Percentiles rank a stretch among this genome's conserved stretches.
phyloP scores from a whole-genome alignment of 2,888 invertebrate genomes.

The Dascillus cervinus region DNA sequence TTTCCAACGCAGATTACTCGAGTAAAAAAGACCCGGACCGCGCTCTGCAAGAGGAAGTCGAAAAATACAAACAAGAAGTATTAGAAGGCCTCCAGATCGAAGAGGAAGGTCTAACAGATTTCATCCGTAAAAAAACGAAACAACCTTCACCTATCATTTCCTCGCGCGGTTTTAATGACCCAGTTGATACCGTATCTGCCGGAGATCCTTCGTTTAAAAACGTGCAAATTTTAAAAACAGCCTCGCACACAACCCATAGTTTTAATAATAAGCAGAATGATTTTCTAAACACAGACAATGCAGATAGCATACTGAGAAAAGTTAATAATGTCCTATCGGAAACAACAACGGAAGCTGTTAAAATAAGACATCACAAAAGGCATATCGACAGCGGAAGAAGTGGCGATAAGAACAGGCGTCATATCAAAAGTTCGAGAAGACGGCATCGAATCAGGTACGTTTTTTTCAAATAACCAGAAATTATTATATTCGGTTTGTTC shows the following conservation, averaged over 20 bases:
- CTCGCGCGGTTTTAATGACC: slow-evolving; percentile 33
- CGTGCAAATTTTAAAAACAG: slow-evolving; percentile 21
- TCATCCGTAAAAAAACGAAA: slow-evolving; percentile 63
- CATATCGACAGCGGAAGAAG: slow-evolving; percentile 2
- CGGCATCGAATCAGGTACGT: no score
- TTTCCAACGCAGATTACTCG: slow-evolving; percentile 44
- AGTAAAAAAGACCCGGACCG: slow-evolving; percentile 26
- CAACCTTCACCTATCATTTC: slow-evolving; percentile 44
- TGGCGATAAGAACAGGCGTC: not conserved
- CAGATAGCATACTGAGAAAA: not conserved
- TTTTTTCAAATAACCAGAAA: no score
- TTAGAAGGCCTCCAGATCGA: slow-evolving; percentile 78
- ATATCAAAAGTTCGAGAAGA: no score
- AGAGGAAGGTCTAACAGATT: slow-evolving; percentile 73
- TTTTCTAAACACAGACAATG: no score
- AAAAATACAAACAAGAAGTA: slow-evolving; percentile 74
- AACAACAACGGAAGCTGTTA: slow-evolving; percentile 2
- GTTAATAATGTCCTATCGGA: not conserved
- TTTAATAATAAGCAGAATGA: not conserved
- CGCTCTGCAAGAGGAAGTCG: slow-evolving; percentile 64
- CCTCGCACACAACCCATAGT: slow-evolving; percentile 1
- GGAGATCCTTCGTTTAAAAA: slow-evolving; percentile 19
- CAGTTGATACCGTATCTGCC: slow-evolving; percentile 24
- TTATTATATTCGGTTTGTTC: no score
- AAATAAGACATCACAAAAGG: slow-evolving; percentile 9